Evolutionary conservation across 2,888 invertebrate species (phyloP).

Genomic region (Aphidoletes aphidimyza): DNA sequence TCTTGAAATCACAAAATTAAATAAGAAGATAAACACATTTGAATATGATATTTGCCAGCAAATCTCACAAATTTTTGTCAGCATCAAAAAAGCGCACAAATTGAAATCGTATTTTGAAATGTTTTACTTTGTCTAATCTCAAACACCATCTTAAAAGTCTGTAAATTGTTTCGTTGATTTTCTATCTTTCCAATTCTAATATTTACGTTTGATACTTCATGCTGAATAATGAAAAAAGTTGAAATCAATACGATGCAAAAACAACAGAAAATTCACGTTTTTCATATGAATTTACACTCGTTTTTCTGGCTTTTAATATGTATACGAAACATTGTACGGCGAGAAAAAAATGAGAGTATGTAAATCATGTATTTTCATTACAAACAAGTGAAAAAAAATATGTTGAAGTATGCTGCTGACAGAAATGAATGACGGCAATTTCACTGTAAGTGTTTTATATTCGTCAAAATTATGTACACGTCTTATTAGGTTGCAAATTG

Average conservation of each 20-base stretch:
- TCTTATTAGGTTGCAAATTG: not conserved
- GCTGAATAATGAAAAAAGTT: not conserved
- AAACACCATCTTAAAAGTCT: not conserved
- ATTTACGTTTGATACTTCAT: not conserved
- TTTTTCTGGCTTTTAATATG: no score
- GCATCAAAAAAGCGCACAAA: not conserved
- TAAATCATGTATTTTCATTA: not conserved
- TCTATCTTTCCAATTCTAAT: not conserved
- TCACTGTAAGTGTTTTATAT: not conserved
- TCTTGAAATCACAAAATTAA: not conserved
- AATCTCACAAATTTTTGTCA: no score
- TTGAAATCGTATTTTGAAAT: not conserved
- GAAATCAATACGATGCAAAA: not conserved
- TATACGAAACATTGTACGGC: no score
- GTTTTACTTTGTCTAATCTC: not conserved
- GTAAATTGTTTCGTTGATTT: not conserved
- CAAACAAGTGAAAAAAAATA: not conserved
- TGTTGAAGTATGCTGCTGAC: not conserved
- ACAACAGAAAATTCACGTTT: not conserved
- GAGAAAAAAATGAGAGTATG: not conserved
- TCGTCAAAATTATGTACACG: not conserved
- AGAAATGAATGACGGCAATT: constrained; percentile 36
- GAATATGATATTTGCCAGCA: not conserved
- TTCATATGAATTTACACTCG: not conserved
- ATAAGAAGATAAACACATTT: not conserved